These are phyloP conservation scores for Bos javanicus DNA, from an alignment of 2,113 vertebrate genomes.

Conservation along the genomic window DNA sequence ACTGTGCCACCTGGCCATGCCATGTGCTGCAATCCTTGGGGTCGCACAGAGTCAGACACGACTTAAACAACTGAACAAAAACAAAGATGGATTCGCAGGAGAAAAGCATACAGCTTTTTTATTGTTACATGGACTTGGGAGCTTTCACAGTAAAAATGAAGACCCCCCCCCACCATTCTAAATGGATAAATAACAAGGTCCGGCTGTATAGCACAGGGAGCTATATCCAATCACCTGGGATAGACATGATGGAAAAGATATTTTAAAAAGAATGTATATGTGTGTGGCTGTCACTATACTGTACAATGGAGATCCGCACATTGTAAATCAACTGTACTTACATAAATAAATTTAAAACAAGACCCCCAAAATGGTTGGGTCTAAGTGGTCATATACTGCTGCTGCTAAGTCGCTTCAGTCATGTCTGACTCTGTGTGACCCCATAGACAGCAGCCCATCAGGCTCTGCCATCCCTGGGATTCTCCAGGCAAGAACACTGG, in stretches of 20 bases:
- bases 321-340: background rate
- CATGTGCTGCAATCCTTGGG: background rate
- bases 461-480: too few relatives aligned
- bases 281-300: background rate
- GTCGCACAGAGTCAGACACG: background rate
- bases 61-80: background rate
- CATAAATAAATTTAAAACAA: background rate
- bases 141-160: background rate
- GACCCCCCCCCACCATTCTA: background rate
- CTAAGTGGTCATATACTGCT: background rate
- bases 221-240: background rate
- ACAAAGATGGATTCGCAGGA: background rate
- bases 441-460: too few relatives aligned
- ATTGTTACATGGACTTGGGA: background rate
- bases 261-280: background rate
- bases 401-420: too few relatives aligned
- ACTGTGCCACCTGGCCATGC: background rate
- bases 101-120: background rate
- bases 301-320: background rate
- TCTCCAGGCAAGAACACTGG: too few relatives aligned
- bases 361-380: background rate
- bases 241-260: background rate
- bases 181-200: background rate
- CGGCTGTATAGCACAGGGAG: background rate
- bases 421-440: too few relatives aligned